Base-by-base conservation (phyloP, 2,797 vertebrate genomes). In the Falco novaeseelandiae region DNA sequence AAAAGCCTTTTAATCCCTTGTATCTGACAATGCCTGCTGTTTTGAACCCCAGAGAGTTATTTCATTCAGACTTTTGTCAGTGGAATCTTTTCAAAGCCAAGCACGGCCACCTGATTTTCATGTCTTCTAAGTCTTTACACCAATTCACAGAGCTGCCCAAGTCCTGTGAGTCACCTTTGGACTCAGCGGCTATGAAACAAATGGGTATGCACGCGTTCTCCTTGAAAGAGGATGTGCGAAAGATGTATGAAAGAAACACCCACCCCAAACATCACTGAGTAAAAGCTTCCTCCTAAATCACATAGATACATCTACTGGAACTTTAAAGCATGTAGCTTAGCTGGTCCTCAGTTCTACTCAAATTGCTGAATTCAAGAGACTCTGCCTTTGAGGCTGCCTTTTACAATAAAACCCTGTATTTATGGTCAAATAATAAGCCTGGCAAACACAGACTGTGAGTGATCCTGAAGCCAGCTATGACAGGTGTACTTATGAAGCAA, bases 1-100 rank as follows among this genome's bases (percentile, higher is more conserved):
- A 95, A 96, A 96, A 90, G 85, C 80, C 88, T 90, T 96, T 96
- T 94, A 96, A 97, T 94, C 94, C 90, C 73, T 63, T 87, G 19
- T 90, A 90, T 95, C 90, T 96, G 94, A 76, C 80, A 92, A 57
- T 67, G 87, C 94, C 91, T 93, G 94, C 90, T 96, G 91, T 72
- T 97, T 84, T 79, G 85, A 94, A 84, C 62, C 80, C 73, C 48
- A 34, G 42, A 89, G 87, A 84, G n/a, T 91, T 65, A 78, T 71
- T 95, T 84, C 66, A 86, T 86, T 86, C 81, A 42, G 65, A 32
- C 40, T 81, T 79, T 55, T 55, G 83, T 12, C 87, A 89, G 58
- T 40, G 83, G 88, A 95, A 95, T 65, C 65, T 79, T 93, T 95
- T 54, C n/a, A 91, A 93, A 86, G 58, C 62, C 83, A 95, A 55